Percentiles rank a stretch among this genome's conserved stretches.
phyloP scores from a whole-genome alignment of 1,140 invertebrate species.

The Ruditapes philippinarum region DNA sequence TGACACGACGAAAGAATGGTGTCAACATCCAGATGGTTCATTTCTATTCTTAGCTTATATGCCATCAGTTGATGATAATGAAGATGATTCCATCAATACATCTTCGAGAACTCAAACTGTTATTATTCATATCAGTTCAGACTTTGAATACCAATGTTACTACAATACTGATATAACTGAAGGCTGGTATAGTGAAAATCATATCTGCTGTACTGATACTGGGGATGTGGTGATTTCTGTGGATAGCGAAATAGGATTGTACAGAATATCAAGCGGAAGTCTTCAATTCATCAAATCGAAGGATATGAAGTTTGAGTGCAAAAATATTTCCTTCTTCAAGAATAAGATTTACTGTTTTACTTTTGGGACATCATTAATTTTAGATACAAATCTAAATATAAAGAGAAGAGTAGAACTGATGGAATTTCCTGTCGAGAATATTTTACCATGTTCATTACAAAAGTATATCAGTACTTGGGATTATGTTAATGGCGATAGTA shows the following conservation, averaged over 20 bases:
- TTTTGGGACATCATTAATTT: no score
- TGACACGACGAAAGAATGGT: no score
- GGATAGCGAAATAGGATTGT: not conserved
- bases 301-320: no score
- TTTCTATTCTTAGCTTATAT: not conserved
- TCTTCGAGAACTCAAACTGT: no score
- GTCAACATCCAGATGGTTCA: not conserved
- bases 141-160: not conserved
- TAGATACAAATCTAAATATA: not conserved
- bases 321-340: not conserved
- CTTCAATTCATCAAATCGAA: not conserved
- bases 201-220: not conserved
- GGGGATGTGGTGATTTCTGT: not conserved
- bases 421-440: no score
- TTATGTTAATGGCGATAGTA: not conserved
- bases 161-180: not conserved
- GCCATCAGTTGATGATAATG: no score
- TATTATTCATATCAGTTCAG: not conserved
- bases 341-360: not conserved
- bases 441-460: no score
- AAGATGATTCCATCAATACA: not conserved
- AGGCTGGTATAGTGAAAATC: no score
- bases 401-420: not conserved
- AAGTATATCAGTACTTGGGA: not conserved
- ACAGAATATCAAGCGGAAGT: not conserved